Base-by-base conservation (phyloP, 2,797 vertebrate genomes). In the Zalophus californianus region DNA sequence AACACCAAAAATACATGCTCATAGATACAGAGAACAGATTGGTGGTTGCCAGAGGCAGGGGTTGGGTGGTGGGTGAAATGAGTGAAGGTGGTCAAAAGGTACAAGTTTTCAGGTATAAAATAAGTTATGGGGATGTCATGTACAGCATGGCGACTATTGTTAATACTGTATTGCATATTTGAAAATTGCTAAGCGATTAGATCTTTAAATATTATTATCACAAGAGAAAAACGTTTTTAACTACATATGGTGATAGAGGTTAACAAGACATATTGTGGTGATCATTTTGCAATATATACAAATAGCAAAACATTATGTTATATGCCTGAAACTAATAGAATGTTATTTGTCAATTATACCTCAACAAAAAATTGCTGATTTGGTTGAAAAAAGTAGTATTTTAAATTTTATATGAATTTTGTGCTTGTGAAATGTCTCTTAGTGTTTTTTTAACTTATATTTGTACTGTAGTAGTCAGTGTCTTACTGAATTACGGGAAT, bases 391-490 rank as follows among this genome's bases (percentile, higher is more conserved):
- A 88, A 5, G 16, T 91, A 50, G 58, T 89, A 14, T 82, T 86
- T 85, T 38, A 32, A 91, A 50, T 50, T 91, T 93, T 90, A 78
- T 27, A 62, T 80, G n/a, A 94, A 70, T 86, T 86, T 82, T 13
- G 83, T 84, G 12, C 56, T 91, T 89, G 38, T 88, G 35, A 97
- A 94, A 82, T 88, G 14, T 78, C n/a, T 96, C 5, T 91, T 95
- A 91, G 35, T 89, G 4, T 95, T 92, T 20, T 29, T 92, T 92
- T 90, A 90, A 56, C 35, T 91, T 96, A 86, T 80, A 94, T 97
- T 92, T 96, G 68, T 88, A 48, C 62, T 91, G 3, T 91, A 11
- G 5, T 91, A 75, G 29, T 96, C 23, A 87, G 10, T 92, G 90
- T 92, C 1, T 92, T 84, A 86, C 62, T 91, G 25, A 96, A 80